These are phyloP conservation scores for Bicyclus anynana DNA, from an alignment of 1,140 invertebrate species.

Conservation along the genomic window DNA sequence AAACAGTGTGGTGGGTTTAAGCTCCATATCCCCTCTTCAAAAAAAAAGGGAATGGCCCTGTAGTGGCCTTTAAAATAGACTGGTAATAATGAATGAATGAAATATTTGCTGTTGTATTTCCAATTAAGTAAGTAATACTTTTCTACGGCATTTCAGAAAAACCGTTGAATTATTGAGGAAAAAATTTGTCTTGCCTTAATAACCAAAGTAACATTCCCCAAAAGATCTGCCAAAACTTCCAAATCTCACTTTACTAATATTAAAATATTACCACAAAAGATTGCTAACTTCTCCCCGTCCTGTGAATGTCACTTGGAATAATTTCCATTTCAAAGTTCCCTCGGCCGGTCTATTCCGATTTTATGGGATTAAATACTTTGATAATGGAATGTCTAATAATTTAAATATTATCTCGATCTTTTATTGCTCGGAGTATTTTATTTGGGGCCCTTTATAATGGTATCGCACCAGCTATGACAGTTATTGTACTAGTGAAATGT, in stretches of 20 bases:
- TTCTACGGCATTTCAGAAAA: no score
- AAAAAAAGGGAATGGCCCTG: no score
- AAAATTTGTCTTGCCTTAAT: background rate
- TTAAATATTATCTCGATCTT: conserved; percentile 8
- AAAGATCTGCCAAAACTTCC: conserved; percentile 6
- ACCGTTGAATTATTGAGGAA: no score
- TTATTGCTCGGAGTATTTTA: conserved; percentile 1
- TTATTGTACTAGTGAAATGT: no score
- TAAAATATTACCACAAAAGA: conserved; percentile 19
- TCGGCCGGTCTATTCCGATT: conserved; percentile 19
- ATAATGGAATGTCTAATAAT: conserved; percentile 16
- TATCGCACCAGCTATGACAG: background rate
- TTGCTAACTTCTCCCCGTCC: conserved; percentile 2
- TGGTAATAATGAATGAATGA: no score
- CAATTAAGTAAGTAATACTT: no score
- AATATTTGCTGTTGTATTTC: no score
- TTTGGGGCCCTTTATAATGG: background rate
- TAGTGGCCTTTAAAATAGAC: no score
- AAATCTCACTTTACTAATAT: conserved; percentile 3
- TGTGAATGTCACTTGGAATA: conserved; percentile 13
- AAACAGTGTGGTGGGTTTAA: no score
- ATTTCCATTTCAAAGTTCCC: conserved; percentile 23
- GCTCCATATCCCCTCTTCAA: no score
- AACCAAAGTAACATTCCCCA: background rate
- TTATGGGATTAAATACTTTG: conserved; percentile 23